Evolutionary conservation across 2,113 vertebrate species (phyloP).

Genomic region (Nerophis lumbriciformis): DNA sequence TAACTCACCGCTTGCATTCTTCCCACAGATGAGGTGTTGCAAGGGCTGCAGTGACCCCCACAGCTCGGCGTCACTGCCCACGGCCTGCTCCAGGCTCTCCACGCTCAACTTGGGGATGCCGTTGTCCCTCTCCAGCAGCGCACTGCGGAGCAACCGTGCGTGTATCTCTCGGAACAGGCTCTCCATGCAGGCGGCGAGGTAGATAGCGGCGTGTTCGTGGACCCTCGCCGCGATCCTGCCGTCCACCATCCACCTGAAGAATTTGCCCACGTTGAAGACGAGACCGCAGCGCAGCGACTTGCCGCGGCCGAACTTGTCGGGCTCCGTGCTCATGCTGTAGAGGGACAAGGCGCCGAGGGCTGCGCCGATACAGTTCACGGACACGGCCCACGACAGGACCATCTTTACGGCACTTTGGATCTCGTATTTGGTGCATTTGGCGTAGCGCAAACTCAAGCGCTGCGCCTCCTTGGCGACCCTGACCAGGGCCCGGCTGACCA

Average conservation of each 20-base stretch:
- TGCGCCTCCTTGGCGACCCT: slow-evolving; percentile 89
- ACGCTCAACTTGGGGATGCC: slow-evolving; percentile 81
- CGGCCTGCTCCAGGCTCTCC: slow-evolving; percentile 87
- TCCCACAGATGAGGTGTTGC: slow-evolving; percentile 91
- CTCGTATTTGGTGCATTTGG: slow-evolving; percentile 94
- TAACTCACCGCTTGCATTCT: slow-evolving; percentile 89
- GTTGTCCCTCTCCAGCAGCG: slow-evolving; percentile 69
- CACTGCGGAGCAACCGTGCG: slow-evolving; percentile 74
- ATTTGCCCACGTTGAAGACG: slow-evolving; percentile 88
- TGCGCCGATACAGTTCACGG: slow-evolving; percentile 82
- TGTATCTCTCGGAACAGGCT: slow-evolving; percentile 89
- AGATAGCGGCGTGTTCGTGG: slow-evolving; percentile 95
- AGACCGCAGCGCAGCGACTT: slow-evolving; percentile 91
- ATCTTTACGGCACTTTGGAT: slow-evolving; percentile 91
- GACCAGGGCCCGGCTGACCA: slow-evolving; percentile 86
- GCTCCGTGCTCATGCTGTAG: slow-evolving; percentile 95
- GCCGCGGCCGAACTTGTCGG: slow-evolving; percentile 88
- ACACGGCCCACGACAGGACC: slow-evolving; percentile 85
- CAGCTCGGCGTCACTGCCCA: slow-evolving; percentile 85
- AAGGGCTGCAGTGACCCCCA: slow-evolving; percentile 87
- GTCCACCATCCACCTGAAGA: slow-evolving; percentile 98
- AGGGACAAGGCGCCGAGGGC: slow-evolving; percentile 88
- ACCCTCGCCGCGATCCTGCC: slow-evolving; percentile 87
- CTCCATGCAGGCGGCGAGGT: slow-evolving; percentile 90
- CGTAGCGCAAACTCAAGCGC: slow-evolving; percentile 90